These are phyloP conservation scores for Oscheius sp. DNA, from an alignment of 2,888 invertebrate genomes.

Conservation along the genomic window DNA sequence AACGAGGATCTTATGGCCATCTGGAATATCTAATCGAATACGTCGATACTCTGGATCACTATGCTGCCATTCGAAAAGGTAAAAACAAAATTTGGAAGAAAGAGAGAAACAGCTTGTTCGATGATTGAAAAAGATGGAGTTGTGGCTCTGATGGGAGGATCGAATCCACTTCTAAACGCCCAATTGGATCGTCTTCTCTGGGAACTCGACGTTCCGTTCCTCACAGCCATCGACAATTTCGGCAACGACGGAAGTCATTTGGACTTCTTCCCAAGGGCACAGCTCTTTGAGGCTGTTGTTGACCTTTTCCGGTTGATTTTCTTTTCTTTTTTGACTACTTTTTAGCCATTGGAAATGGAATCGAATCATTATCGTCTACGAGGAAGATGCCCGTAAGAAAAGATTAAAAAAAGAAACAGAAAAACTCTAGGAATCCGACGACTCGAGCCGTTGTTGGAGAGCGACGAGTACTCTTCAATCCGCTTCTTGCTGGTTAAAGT, in stretches of 20 bases:
- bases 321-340: background rate
- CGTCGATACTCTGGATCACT: constrained; percentile 63
- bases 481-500: constrained; percentile 65
- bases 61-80: constrained; percentile 60
- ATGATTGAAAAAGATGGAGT: constrained; percentile 62
- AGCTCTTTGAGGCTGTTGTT: constrained; percentile 62
- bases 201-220: constrained; percentile 62
- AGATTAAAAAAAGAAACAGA: background rate
- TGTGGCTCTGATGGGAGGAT: constrained; percentile 62
- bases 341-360: constrained; percentile 67
- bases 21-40: constrained; percentile 57
- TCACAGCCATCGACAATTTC: constrained; percentile 62
- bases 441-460: constrained; percentile 63
- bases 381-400: constrained; percentile 55
- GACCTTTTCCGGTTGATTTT: constrained; percentile 55
- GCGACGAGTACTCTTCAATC: constrained; percentile 58
- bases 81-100: background rate
- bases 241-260: constrained; percentile 35
- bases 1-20: constrained; percentile 49
- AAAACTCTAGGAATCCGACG: constrained; percentile 55
- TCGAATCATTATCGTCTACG: constrained; percentile 64
- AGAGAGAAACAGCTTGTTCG: constrained; percentile 67
- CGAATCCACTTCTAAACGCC: constrained; percentile 58
- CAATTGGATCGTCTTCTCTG: constrained; percentile 54
- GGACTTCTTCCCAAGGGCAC: constrained; percentile 64